Evolutionary conservation across 2,113 vertebrate species (phyloP), one percentile per base, ranked within the genome.

Genomic region (Corvus hawaiiensis): DNA sequence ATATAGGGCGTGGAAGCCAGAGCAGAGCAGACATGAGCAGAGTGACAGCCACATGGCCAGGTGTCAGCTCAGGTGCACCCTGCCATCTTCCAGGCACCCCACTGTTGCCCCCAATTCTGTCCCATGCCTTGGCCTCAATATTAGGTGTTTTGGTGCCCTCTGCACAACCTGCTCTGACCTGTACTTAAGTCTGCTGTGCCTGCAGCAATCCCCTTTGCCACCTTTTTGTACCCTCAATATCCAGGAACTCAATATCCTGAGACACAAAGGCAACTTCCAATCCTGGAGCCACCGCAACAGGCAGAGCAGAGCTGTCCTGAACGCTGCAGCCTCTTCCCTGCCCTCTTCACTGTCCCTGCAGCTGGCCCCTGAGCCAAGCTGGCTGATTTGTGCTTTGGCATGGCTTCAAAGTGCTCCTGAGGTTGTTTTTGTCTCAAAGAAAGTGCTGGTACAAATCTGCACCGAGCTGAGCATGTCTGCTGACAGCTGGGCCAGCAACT

Each of bases 391-490:
- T 30, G 37, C 49, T 81, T 48, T 71, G 55, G 18, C 43, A 17
- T 16, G 35, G 24, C 48, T 49, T 39, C 20, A 35, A 33, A 73
- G 20, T 5, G 7, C 46, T 71, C 56, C 58, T 20, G 20, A 71
- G 20, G 41, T 37, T 54, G 44, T 28, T 28, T 48, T 22, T 30
- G 20, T 44, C 58, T 72, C 64, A 55, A 2, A 66, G 44, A 59
- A 41, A 12, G 39, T 32, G 32, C 23, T 49, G 41, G 35, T 86
- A 46, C 35, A 41, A 41, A 44, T 18, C 85, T 23, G 41, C 19
- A 28, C 59, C 3, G 14, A 37, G 54, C 2, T 0, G 5, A 72
- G 16, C 32, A 11, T 3, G 19, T 11, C 61, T 37, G 23, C 16
- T 39, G 48, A 73, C 20, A 33, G 46, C 41, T 48, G 44, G 46